These are phyloP conservation scores for Gulo gulo DNA, from an alignment of 2,113 vertebrate genomes.

Conservation along the genomic window DNA sequence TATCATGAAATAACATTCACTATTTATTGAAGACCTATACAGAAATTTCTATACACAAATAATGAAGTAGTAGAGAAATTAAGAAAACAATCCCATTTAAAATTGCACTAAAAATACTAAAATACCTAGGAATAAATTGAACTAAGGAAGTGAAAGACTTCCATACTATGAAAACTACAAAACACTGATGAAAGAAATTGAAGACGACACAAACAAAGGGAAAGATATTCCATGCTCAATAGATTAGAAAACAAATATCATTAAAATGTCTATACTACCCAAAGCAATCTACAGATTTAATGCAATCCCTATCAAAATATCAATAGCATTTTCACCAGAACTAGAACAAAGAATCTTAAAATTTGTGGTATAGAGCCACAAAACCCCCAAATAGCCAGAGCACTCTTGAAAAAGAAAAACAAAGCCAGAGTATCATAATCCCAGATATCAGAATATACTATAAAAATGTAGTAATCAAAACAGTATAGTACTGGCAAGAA, in stretches of 20 bases:
- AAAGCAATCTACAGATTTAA: neutral
- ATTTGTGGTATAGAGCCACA: neutral
- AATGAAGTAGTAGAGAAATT: neutral
- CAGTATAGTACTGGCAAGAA: too few species aligned
- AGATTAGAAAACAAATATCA: neutral
- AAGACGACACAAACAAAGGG: neutral
- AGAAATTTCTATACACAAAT: neutral
- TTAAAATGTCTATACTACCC: neutral
- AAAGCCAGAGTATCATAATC: too few species aligned
- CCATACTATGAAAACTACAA: neutral
- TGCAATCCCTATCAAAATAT: neutral
- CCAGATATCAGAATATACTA: too few species aligned
- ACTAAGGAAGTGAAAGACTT: neutral
- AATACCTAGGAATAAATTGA: neutral
- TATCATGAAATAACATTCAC: neutral
- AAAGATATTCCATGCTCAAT: neutral
- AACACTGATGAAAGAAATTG: neutral
- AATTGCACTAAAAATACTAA: neutral
- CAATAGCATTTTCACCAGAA: neutral
- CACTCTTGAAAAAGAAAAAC: neutral
- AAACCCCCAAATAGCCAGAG: neutral
- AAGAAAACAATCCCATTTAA: neutral
- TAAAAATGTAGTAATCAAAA: too few species aligned
- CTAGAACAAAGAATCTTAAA: neutral
- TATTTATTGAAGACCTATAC: neutral